Conservation (phyloP, 2,113 vertebrate genomes). For the Azemiops feae region DNA sequence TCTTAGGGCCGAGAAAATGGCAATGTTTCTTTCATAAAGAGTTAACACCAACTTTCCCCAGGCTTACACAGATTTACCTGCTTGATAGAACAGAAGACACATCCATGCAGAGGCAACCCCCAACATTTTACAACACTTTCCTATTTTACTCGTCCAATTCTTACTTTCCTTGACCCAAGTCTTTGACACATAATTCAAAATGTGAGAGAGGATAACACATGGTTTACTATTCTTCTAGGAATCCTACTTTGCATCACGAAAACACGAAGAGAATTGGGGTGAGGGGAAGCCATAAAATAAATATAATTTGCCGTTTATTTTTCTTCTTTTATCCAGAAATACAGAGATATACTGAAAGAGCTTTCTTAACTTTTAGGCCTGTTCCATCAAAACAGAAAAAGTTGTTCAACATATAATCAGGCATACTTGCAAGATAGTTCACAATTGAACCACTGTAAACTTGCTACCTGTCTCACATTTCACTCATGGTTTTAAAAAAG, state of each 20-base stretch:
- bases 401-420: background rate
- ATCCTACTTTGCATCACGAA: background rate
- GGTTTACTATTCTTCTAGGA: background rate
- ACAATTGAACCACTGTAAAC: background rate
- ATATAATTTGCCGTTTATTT: background rate
- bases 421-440: background rate
- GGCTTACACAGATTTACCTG: background rate
- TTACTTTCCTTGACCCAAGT: background rate
- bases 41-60: constrained; percentile 13
- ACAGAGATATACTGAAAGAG: background rate
- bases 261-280: background rate
- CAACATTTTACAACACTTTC: background rate
- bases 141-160: background rate
- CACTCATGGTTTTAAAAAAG: constrained; percentile 14
- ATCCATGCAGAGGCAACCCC: background rate
- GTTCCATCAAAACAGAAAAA: background rate
- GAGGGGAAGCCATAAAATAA: background rate
- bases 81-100: background rate
- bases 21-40: constrained; percentile 23
- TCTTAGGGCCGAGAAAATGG: constrained; percentile 3
- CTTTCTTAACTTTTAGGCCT: background rate
- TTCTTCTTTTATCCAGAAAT: background rate
- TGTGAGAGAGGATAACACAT: background rate
- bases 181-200: background rate
- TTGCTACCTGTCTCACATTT: constrained; percentile 17